Evolutionary conservation across 2,888 invertebrate genomes (phyloP).

Genomic region (Strigamia transsilvanica): DNA sequence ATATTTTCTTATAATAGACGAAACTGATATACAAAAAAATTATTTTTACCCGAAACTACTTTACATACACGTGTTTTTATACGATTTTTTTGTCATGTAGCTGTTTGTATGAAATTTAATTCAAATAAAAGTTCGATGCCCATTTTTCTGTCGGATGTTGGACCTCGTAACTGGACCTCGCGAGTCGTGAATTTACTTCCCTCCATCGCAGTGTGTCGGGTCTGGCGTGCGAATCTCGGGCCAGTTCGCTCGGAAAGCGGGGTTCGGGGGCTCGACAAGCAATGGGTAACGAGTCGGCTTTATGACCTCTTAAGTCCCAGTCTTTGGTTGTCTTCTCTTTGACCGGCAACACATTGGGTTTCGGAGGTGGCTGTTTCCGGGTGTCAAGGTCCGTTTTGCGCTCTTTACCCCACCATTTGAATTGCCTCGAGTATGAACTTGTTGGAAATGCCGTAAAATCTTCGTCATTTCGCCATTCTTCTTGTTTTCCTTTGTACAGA

Average conservation of each 20-base stretch:
- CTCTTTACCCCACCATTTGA: neutral
- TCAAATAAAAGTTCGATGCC: slow-evolving; percentile 46
- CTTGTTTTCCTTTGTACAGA: neutral
- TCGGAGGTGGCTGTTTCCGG: neutral
- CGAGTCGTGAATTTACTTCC: neutral
- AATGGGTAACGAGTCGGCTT: neutral
- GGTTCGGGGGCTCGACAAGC: slow-evolving; percentile 28
- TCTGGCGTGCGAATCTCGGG: neutral
- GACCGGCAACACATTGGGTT: neutral
- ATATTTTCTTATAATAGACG: neutral
- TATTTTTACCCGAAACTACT: neutral
- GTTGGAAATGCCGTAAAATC: neutral
- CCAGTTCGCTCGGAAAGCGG: slow-evolving; percentile 24
- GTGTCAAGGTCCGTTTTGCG: neutral
- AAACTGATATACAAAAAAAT: neutral
- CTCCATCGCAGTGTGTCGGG: neutral
- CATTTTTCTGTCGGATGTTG: slow-evolving; percentile 53
- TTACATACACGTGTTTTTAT: neutral
- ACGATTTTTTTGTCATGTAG: neutral
- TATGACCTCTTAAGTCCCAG: slow-evolving; percentile 41
- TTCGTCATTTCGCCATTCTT: slow-evolving; percentile 21
- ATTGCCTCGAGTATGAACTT: neutral
- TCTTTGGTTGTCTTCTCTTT: slow-evolving; percentile 34
- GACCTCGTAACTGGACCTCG: neutral
- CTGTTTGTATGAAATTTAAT: neutral